phyloP scores from a whole-genome alignment of 2,888 invertebrate genomes.

The Parapristionchus giblindavisi region DNA sequence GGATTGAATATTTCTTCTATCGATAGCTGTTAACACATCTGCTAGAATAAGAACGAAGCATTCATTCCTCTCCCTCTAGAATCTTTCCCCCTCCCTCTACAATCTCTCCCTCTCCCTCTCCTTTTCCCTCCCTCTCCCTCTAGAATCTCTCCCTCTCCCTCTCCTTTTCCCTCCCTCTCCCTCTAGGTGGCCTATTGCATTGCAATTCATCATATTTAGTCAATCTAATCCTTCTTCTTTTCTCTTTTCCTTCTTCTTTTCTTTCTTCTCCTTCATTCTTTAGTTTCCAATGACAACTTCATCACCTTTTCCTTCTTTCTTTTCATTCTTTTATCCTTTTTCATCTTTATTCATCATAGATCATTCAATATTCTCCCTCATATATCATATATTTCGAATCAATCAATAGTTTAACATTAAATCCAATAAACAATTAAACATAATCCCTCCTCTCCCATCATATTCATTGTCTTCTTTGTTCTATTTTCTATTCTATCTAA shows the following conservation, averaged over 20 bases:
- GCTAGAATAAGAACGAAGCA: background rate
- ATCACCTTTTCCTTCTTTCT: no score
- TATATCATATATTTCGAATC: no score
- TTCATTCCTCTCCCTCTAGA: background rate
- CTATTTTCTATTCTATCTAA: slow-evolving; percentile 14
- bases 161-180: slow-evolving; percentile 12
- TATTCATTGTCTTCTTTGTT: background rate
- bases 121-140: background rate
- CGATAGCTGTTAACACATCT: background rate
- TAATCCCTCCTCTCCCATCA: background rate
- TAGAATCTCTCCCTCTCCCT: slow-evolving; percentile 13
- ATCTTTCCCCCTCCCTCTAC: slow-evolving; percentile 17
- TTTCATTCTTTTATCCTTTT: no score
- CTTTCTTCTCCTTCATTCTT: background rate
- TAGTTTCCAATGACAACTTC: no score
- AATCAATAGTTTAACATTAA: no score
- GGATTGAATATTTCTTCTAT: slow-evolving; percentile 21
- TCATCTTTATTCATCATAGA: no score
- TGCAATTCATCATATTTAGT: background rate
- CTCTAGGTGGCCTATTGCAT: background rate
- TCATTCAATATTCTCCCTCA: no score
- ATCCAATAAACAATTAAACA: no score
- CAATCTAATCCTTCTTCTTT: background rate
- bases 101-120: slow-evolving; percentile 1
- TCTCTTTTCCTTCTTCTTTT: no score